Base-by-base conservation (phyloP, 2,888 invertebrate genomes). In the Dasypogon diadema region DNA sequence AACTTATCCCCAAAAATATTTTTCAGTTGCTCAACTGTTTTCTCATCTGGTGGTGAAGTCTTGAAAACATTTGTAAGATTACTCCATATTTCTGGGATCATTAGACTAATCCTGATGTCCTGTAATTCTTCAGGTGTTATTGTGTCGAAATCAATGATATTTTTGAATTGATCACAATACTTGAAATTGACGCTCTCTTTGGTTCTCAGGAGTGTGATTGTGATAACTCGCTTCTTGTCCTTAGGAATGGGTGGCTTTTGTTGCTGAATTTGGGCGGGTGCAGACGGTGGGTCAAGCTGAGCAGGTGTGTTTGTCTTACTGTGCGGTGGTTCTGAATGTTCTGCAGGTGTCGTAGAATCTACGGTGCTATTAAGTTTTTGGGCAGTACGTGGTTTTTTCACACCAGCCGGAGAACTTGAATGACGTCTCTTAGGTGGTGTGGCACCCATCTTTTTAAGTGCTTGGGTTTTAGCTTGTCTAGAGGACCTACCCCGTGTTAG, bases 111-210 rank as follows among this genome's bases (percentile, higher is more conserved):
- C 1, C 76, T 75, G 14, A 77, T 76, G n/a, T 77, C 77, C 2
- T 34, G 37, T 21, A 76, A 54, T 46, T 76, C 77, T n/a, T 77
- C 77, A 0, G 70, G 12, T 6, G 77, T 70, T 12, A 77, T 65
- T 2, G 75, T 48, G 22, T 63, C 51, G 26, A 76, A 77, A 10
- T 76, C 76, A 46, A 77, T 77, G n/a, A n/a, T 24, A 10, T 74
- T 74, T 30, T 76, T 77, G 18, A 37, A 46, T 30, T 77, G 74
- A 58, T 77, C 77, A 24, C 70, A 74, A 63, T 77, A 77, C 12
- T 60, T 34, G 30, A 77, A 77, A 54, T 68, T 74, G 1, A 77
- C 70, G 37, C 46, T 72, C 1, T 77, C 72, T 56, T 70, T 76
- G 26, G 74, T 74, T 37, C 72, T 65, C 48, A 77, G 48, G 34